These are phyloP conservation scores for Hoplostethus atlanticus DNA, from an alignment of 2,797 vertebrate species.

Conservation along the genomic window DNA sequence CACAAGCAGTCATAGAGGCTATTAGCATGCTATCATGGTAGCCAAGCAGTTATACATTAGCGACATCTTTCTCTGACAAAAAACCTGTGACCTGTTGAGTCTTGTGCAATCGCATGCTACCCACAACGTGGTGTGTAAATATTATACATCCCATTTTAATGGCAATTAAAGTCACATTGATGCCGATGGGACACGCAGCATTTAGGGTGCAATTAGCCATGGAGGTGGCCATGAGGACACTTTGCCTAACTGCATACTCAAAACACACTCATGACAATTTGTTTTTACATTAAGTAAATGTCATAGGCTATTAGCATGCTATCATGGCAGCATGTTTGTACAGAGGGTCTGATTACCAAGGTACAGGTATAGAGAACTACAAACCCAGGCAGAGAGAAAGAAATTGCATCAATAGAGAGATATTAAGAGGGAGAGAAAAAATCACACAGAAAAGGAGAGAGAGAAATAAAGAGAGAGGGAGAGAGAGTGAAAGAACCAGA, in stretches of 20 bases:
- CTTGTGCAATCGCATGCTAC: constrained; percentile 43
- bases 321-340: constrained; percentile 45
- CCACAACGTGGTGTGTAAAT: constrained; percentile 67
- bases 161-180: constrained; percentile 76
- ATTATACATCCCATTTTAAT: constrained; percentile 68
- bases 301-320: constrained; percentile 72
- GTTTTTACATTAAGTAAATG: constrained; percentile 78
- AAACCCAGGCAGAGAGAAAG: not conserved
- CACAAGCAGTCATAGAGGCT: not conserved
- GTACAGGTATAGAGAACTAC: constrained; percentile 4
- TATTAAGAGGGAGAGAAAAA: not conserved
- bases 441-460: not conserved
- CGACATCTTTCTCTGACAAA: constrained; percentile 28
- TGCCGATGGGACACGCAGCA: constrained; percentile 65
- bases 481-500: not conserved
- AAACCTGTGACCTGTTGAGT: constrained; percentile 61
- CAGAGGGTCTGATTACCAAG: constrained; percentile 33
- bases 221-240: constrained; percentile 55
- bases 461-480: not conserved
- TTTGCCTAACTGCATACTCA: constrained; percentile 67
- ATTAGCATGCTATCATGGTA: too few relatives aligned
- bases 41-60: not conserved
- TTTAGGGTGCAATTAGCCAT: constrained; percentile 81
- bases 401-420: not conserved
- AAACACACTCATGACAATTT: constrained; percentile 68